Conservation (phyloP, 2,888 invertebrate species). For the Alentia gelatinosa region DNA sequence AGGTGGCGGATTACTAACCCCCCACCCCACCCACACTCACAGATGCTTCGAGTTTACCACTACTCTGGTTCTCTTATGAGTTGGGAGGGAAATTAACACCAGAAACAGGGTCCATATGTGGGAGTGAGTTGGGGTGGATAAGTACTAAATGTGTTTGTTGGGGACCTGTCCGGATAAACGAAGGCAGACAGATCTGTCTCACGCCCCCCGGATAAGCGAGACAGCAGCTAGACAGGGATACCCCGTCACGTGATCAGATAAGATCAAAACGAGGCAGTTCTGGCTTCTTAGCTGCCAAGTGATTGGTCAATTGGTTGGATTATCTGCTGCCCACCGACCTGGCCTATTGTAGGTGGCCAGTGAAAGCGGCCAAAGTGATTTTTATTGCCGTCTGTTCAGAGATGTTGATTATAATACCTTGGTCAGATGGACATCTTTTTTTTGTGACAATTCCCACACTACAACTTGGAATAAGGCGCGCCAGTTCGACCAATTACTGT, state of each 20-base stretch:
- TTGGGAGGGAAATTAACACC: too few relatives aligned
- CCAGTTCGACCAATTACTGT: too few relatives aligned
- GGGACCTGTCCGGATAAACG: background rate
- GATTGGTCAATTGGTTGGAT: constrained; percentile 22
- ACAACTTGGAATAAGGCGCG: too few relatives aligned
- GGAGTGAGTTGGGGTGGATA: background rate
- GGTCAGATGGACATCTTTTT: background rate
- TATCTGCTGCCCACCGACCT: background rate
- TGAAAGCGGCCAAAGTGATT: constrained; percentile 23
- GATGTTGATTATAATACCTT: constrained; percentile 21
- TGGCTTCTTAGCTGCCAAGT: background rate
- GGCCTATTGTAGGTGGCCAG: background rate
- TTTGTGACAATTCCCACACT: background rate
- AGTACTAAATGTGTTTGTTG: background rate
- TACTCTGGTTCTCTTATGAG: too few relatives aligned
- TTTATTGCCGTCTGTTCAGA: constrained; percentile 13
- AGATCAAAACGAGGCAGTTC: background rate
- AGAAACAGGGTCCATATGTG: too few relatives aligned
- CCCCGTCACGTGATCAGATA: background rate
- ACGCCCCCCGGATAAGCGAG: background rate
- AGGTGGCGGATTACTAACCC: too few relatives aligned
- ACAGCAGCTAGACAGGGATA: background rate
- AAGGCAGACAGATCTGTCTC: background rate
- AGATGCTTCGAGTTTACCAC: too few relatives aligned
- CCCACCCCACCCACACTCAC: too few relatives aligned